phyloP scores from a whole-genome alignment of 2,888 invertebrate species.

The Quadroppia sp. region DNA sequence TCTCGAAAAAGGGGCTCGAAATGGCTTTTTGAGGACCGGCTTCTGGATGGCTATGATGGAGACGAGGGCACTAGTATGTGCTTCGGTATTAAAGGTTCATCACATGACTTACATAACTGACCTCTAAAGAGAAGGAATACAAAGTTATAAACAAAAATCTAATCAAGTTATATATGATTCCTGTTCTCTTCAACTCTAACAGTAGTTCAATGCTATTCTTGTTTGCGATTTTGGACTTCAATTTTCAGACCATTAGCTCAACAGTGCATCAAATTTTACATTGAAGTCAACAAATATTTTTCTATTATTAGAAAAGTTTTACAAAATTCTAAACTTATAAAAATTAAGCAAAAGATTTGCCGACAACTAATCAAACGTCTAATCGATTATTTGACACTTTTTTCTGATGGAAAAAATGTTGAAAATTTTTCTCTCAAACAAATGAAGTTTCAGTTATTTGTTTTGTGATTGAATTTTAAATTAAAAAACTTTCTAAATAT shows the following conservation, averaged over 20 bases:
- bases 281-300: neutral
- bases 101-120: constrained; percentile 38
- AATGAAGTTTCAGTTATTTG: neutral
- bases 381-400: neutral
- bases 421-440: neutral
- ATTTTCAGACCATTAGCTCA: neutral
- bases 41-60: neutral
- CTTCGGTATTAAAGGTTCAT: constrained; percentile 36
- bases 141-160: constrained; percentile 33
- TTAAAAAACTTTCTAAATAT: neutral
- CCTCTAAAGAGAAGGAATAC: constrained; percentile 34
- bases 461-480: neutral
- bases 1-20: neutral
- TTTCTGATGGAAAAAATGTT: neutral
- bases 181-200: constrained; percentile 7
- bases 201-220: neutral
- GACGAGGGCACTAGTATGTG: constrained; percentile 36
- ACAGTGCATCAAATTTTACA: neutral
- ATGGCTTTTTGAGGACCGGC: constrained; percentile 17
- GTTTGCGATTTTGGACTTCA: constrained; percentile 1
- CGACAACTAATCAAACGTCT: neutral
- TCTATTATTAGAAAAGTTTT: neutral
- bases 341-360: no score
- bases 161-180: constrained; percentile 29
- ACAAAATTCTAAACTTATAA: neutral